Evolutionary conservation across 2,888 invertebrate species (phyloP), one percentile per base, ranked within the genome.

Genomic region (Chymomyza fuscimana): DNA sequence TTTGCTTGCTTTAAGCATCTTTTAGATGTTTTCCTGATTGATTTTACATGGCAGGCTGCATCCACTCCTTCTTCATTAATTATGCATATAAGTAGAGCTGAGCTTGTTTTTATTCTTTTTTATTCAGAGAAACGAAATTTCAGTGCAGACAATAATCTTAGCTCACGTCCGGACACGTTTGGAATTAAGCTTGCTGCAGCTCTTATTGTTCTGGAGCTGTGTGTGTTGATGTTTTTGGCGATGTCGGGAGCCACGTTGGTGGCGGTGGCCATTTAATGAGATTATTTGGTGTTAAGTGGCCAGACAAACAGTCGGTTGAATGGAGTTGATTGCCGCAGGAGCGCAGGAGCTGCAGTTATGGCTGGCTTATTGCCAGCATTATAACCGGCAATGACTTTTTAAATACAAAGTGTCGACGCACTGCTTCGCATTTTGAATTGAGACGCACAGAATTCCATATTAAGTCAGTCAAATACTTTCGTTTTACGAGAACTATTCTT

Each of bases 281-380:
- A 80, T 77, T 72, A 65, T 69, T 40, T 65, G 63, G 65, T 70
- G 64, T 65, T 70, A 71, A 74, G 72, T 72, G 65, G 73, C 59
- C 51, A 68, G 50, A 60, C 54, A 67, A 70, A 66, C 62, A 72
- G 9, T 61, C 61, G 22, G 59, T 54, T 7, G 54, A 46, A 46
- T 12, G 40, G 12, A 46, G 40, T 46, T 46, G 40, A 46, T 46
- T 46, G 12, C 32, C 9, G 32, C 40, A 1, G 5, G 12, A 12
- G 12, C 40, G 40, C 12, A 46, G 4, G 0, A 46, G 40, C 40
- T 46, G 40, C 40, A 46, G 40, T 46, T 46, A 46, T 46, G 40
- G 32, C 32, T 4, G 12, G 40, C 40, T 46, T 46, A 46, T 12
- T 46, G 40, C 40, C 40, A 12, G 40, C 40, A 46, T 46, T 46